Percentiles rank a stretch among this genome's conserved stretches.
These are phyloP conservation scores for Drosophila melanica DNA, from an alignment of 1,140 invertebrate genomes.

Conservation along the genomic window DNA sequence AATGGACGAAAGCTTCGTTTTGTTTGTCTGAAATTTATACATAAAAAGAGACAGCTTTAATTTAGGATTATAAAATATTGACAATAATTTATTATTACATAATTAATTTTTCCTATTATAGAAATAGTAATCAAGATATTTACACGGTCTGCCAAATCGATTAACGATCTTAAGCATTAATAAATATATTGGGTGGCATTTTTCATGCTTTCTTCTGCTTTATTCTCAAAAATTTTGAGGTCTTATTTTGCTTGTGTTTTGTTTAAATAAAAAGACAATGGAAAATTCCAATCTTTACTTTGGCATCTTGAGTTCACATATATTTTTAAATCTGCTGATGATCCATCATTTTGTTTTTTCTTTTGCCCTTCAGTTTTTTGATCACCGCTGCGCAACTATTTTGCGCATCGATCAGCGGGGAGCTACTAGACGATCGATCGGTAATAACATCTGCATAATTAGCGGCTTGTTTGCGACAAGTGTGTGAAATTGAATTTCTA, in stretches of 20 bases:
- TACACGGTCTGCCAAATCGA: constrained; percentile 18
- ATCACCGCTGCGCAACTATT: constrained; percentile 46
- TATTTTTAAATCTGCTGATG: constrained; percentile 39
- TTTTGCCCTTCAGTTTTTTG: constrained; percentile 16
- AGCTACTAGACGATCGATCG: constrained; percentile 32
- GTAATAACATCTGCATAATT: constrained; percentile 69
- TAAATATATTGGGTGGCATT: constrained; percentile 9
- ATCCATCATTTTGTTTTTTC: constrained; percentile 49
- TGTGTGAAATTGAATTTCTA: constrained; percentile 75
- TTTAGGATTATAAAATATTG: no score
- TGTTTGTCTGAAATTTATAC: no score
- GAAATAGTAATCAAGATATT: not conserved
- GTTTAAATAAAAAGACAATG: constrained; percentile 11
- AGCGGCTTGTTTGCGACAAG: constrained; percentile 63
- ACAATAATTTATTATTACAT: no score
- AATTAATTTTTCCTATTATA: no score
- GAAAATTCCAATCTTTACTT: constrained; percentile 16
- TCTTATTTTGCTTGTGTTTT: not conserved
- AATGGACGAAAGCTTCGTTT: not conserved
- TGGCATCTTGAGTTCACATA: constrained; percentile 15
- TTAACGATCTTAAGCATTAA: not conserved
- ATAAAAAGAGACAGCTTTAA: no score
- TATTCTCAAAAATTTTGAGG: not conserved
- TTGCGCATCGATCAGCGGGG: constrained; percentile 46
- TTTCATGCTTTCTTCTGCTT: constrained; percentile 27